Percentiles rank a stretch among this genome's conserved stretches.
Evolutionary conservation across 2,888 invertebrate species (phyloP).

Genomic region (Lasiommata megera): DNA sequence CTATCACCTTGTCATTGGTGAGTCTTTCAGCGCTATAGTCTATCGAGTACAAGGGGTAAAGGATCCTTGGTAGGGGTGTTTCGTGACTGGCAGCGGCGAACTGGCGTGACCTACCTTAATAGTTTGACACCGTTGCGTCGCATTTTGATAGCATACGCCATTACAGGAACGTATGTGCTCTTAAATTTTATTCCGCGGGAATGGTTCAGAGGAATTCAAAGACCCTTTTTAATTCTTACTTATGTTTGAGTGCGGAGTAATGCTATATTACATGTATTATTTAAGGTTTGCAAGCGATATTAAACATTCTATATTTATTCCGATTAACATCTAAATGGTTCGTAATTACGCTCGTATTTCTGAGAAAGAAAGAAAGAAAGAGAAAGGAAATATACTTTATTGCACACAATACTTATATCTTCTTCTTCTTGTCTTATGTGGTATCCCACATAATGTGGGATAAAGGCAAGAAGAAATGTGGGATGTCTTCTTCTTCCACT

Average conservation of each 20-base stretch:
- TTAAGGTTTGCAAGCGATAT: neutral
- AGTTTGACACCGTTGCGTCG: conserved; percentile 52
- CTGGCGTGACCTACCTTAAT: conserved; percentile 54
- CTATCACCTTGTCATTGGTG: no score
- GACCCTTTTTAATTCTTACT: neutral
- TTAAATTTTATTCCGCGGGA: conserved; percentile 24
- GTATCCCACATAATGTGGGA: no score
- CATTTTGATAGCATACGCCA: conserved; percentile 47
- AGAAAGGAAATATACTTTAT: no score
- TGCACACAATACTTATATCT: no score
- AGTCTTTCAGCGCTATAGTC: no score
- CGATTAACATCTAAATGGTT: neutral
- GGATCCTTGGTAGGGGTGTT: conserved; percentile 42
- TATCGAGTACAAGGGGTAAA: neutral
- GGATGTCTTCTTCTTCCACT: no score
- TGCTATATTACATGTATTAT: neutral
- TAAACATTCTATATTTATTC: neutral
- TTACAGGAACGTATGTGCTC: conserved; percentile 8
- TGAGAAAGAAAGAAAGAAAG: no score
- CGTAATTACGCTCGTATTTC: neutral
- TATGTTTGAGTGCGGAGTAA: neutral
- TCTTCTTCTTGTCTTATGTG: no score
- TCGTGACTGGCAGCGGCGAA: conserved; percentile 46
- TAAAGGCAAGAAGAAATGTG: no score
- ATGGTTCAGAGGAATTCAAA: neutral